Conservation (phyloP, 2,113 vertebrate species). For the Zapornia atra region DNA sequence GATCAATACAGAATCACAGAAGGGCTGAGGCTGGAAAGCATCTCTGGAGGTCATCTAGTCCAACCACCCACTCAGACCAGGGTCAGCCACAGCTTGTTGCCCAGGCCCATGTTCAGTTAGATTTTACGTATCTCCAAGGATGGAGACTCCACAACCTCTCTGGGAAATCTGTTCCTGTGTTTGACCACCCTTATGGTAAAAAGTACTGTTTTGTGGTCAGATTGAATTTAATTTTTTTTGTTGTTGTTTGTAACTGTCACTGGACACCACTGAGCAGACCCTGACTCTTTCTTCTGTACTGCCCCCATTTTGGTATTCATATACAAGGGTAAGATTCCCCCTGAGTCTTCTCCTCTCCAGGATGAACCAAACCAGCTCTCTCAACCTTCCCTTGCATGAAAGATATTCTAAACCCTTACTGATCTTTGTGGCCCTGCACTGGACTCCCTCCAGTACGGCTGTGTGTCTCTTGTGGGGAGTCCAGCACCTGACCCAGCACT, state of each 20-base stretch:
- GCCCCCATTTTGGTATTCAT: neutral
- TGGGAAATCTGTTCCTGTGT: neutral
- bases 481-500: neutral
- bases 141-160: neutral
- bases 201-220: neutral
- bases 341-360: neutral
- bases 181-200: neutral
- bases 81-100: neutral
- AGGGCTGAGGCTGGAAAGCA: neutral
- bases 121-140: neutral
- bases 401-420: neutral
- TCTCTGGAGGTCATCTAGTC: neutral
- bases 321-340: neutral
- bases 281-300: neutral
- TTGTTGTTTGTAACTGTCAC: neutral
- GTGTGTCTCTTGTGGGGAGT: neutral
- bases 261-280: neutral
- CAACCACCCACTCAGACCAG: neutral
- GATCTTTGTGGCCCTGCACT: neutral
- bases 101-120: neutral
- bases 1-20: neutral
- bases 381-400: neutral
- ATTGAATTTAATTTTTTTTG: neutral
- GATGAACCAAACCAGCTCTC: neutral
- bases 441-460: accelerated